A percentile compares a stretch with the other conserved stretches of the same genome.
Conservation (phyloP, 2,888 invertebrate genomes). For the Elmis aenea region DNA sequence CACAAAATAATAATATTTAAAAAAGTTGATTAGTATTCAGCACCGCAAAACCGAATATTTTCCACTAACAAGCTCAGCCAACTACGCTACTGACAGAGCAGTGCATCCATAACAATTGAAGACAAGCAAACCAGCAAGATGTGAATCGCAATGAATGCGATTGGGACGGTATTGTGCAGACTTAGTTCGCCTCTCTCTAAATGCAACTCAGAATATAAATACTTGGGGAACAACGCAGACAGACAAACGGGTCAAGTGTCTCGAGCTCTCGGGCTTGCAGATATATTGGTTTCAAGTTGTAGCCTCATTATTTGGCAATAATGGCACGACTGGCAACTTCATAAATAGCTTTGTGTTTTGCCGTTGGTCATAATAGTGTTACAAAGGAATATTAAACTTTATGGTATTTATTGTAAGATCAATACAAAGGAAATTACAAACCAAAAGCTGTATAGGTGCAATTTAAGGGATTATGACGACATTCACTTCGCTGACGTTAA, state of each 20-base stretch:
- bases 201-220: too few species aligned
- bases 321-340: slow-evolving; percentile 19
- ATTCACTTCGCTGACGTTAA: too few species aligned
- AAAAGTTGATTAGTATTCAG: too few species aligned
- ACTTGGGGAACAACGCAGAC: slow-evolving; percentile 17
- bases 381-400: slow-evolving; percentile 1
- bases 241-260: slow-evolving; percentile 27
- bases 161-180: slow-evolving; percentile 19
- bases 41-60: too few species aligned
- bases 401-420: too few species aligned
- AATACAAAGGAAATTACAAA: too few species aligned
- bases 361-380: slow-evolving; percentile 2
- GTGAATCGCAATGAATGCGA: slow-evolving; percentile 24
- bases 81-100: too few species aligned
- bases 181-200: slow-evolving; percentile 16
- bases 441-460: too few species aligned
- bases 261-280: slow-evolving; percentile 21
- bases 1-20: too few species aligned
- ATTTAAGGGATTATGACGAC: too few species aligned
- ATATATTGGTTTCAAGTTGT: slow-evolving; percentile 21
- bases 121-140: slow-evolving; percentile 17
- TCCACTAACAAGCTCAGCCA: too few species aligned
- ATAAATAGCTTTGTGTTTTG: slow-evolving; percentile 13
- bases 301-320: slow-evolving; percentile 26
- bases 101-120: too few species aligned